Percentiles rank a stretch among this genome's conserved stretches.
phyloP scores from a whole-genome alignment of 2,113 vertebrate genomes.

The Thunnus maccoyii region DNA sequence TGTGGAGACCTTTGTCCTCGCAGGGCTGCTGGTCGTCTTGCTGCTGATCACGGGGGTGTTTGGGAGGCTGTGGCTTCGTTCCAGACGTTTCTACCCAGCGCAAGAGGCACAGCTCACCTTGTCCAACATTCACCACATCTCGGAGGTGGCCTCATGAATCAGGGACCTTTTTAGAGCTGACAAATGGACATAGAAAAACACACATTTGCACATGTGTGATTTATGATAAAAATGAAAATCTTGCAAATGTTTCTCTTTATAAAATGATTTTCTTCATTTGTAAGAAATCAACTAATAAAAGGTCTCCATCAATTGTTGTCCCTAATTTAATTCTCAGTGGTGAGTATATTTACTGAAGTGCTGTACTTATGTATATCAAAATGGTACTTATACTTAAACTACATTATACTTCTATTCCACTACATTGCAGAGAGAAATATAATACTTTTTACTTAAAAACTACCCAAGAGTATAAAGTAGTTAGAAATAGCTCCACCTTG shows the following conservation, averaged over 20 bases:
- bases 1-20: conserved; percentile 82
- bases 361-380: not conserved
- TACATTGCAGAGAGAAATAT: not conserved
- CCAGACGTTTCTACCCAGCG: conserved; percentile 81
- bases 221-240: conserved; percentile 7
- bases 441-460: too few species aligned
- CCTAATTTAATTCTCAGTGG: not conserved
- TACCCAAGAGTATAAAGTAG: too few species aligned
- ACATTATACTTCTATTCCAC: too few species aligned
- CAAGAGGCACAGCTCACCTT: conserved; percentile 83
- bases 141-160: conserved; percentile 84
- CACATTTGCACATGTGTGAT: conserved; percentile 11
- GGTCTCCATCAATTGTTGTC: not conserved
- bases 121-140: conserved; percentile 85
- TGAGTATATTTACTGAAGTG: not conserved
- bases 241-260: conserved; percentile 14
- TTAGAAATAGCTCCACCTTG: too few species aligned
- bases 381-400: too few species aligned
- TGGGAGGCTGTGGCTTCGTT: conserved; percentile 83
- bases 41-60: conserved; percentile 82
- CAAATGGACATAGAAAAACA: conserved; percentile 44
- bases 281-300: conserved; percentile 53
- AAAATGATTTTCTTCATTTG: not conserved
- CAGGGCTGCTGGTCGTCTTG: conserved; percentile 78
- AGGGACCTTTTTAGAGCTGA: conserved; percentile 2